Base-by-base conservation (phyloP, 2,113 vertebrate species). In the Odontesthes bonariensis region DNA sequence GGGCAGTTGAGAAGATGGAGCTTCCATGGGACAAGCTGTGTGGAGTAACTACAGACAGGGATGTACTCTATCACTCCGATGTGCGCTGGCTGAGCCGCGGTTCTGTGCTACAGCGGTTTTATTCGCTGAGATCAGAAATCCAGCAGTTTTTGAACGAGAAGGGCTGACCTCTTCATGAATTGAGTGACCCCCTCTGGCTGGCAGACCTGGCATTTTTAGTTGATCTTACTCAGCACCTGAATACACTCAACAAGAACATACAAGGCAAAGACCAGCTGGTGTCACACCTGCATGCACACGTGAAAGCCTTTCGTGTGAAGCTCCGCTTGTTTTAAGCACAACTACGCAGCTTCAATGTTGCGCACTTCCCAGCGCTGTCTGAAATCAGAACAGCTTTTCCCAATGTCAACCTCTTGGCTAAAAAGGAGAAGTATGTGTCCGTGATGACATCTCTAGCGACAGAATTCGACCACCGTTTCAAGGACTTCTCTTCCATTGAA, bases 131-230 rank as follows among this genome's bases (percentile, higher is more conserved):
- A 35, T 72, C 61, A 68, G 17, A 73, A 16, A 69, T 61, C 0
- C 4, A 65, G n/a, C 6, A 35, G 54, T 72, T 68, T 61, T 55
- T 73, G 35, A 73, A 54, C 57, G 33, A 73, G 20, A 73, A 69
- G 46, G 67, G 5, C 46, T 0, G 44, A 46, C 44, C 13, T 16
- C 44, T 46, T 8, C 44, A 46, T 46, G 69, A 73, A 5, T 16
- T 62, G 4, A 80, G 42, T 62, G 64, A 74, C 64, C 58, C 63
- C 57, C 22, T 51, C 2, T 74, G 56, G 56, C 27, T 67, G 56
- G 77, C 77, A 69, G 42, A 74, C 57, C 40, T 80, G 17, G 70
- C 63, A 1, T 74, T 80, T 74, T 52, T 61, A 47, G 47, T 73
- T 61, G 62, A 67, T 73, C 27, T 61, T 9, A 59, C 20, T 58